Evolutionary conservation across 2,113 vertebrate species (phyloP).

Genomic region (Oryzias woworae): DNA sequence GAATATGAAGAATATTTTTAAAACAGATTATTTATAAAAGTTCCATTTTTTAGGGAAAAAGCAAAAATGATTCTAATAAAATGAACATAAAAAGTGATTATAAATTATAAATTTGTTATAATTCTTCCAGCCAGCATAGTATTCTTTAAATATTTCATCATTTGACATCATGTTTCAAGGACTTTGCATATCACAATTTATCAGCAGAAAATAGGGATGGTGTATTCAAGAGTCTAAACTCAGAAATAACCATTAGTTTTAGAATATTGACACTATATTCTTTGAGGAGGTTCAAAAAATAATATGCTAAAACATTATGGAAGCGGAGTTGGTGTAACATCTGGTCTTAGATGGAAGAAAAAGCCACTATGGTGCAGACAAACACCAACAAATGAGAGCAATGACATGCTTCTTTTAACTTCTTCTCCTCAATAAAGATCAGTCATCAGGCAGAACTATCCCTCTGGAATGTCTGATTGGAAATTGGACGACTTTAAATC

Average conservation of each 20-base stretch:
- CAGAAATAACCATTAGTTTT: slow-evolving; percentile 42
- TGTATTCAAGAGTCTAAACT: neutral
- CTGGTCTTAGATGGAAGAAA: slow-evolving; percentile 36
- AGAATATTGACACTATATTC: slow-evolving; percentile 40
- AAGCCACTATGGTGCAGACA: slow-evolving; percentile 29
- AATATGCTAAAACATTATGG: slow-evolving; percentile 42
- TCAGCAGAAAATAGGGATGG: too few species aligned
- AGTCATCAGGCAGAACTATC: slow-evolving; percentile 78
- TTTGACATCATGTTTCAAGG: too few species aligned
- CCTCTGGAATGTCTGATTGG: slow-evolving; percentile 74
- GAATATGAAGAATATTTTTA: too few species aligned
- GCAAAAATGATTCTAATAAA: too few species aligned
- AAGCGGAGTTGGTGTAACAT: slow-evolving; percentile 5
- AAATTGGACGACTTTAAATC: slow-evolving; percentile 65
- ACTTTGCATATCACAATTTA: too few species aligned
- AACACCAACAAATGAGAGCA: slow-evolving; percentile 62
- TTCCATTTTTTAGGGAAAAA: too few species aligned
- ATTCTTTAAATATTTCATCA: too few species aligned
- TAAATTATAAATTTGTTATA: too few species aligned
- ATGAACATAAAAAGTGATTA: too few species aligned
- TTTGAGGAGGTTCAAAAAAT: slow-evolving; percentile 8
- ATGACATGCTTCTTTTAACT: slow-evolving; percentile 79
- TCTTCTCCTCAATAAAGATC: slow-evolving; percentile 71
- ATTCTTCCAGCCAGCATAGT: too few species aligned
- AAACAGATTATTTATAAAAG: too few species aligned